Evolutionary conservation across 2,113 vertebrate species (phyloP), one percentile per base, ranked within the genome.

Genomic region (Amia ocellicauda): DNA sequence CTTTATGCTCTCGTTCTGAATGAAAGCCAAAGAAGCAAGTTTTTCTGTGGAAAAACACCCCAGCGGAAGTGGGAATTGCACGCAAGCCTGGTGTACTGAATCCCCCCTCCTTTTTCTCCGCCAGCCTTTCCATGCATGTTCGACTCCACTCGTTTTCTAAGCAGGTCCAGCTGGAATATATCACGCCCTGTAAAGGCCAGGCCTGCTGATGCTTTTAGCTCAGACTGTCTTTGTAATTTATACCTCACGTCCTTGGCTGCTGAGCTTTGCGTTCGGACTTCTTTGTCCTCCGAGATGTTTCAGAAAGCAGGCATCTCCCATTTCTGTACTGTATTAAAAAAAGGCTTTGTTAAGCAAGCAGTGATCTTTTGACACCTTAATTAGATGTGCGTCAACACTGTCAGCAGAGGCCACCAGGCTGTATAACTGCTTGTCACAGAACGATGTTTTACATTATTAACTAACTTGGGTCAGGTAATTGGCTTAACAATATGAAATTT

Each of bases 131-230:
- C 47, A 8, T 10, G 4, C n/a, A n/a, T 29, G 40, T 31, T 41
- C 57, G 3, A 22, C 20, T 42, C 57, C 1, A 20, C 40, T 7
- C 5, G 5, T 31, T 40, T 27, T 23, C 13, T 43, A 59, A 55
- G 66, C 63, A 24, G 41, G 26, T 29, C 67, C 71, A 73, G 71
- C 67, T 69, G 67, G 60, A 42, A 67, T 36, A 13, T 53, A 69
- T 69, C 71, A 73, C 55, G 16, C 63, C 27, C 19, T 17, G 24
- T 55, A 43, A 43, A 49, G 55, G 62, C 62, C 50, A 64, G 47
- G 26, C 58, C 62, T 13, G 62, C 9, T 9, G 2, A 54, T 31
- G 20, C 47, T 31, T 20, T 24, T 36, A 11, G 5, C 31, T 36
- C 5, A 11, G 31, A 5, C 31, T 11, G 31, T 36, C 31, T 1